Conservation (phyloP, 2,797 vertebrate species). For the Lindbergichthys nudifrons region DNA sequence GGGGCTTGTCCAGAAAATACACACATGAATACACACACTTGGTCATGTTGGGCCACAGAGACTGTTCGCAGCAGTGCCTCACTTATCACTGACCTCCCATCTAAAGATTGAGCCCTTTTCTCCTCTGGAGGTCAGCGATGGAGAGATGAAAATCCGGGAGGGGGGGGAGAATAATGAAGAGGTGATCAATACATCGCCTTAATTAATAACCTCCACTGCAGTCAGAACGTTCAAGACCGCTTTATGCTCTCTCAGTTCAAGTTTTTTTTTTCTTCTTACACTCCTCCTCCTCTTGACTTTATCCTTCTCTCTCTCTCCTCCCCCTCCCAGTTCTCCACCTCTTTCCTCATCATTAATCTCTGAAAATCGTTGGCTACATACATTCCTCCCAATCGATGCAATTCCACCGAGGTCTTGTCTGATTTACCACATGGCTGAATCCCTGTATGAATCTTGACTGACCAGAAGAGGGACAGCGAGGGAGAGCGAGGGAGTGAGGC, state of each 20-base stretch:
- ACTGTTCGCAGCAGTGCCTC: slow-evolving; percentile 26
- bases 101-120: slow-evolving; percentile 58
- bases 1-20: slow-evolving; percentile 52
- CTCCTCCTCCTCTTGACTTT: slow-evolving; percentile 51
- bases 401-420: slow-evolving; percentile 83
- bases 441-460: slow-evolving; percentile 76
- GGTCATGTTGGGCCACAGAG: slow-evolving; percentile 38
- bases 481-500: slow-evolving; percentile 46
- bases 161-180: slow-evolving; percentile 72
- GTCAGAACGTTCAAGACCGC: slow-evolving; percentile 59
- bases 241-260: slow-evolving; percentile 58
- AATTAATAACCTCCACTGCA: slow-evolving; percentile 79
- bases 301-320: slow-evolving; percentile 31
- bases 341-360: slow-evolving; percentile 82
- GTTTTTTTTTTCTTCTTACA: slow-evolving; percentile 1
- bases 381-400: slow-evolving; percentile 81
- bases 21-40: slow-evolving; percentile 37
- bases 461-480: slow-evolving; percentile 51
- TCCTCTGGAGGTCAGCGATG: slow-evolving; percentile 63
- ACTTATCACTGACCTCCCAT: slow-evolving; percentile 66
- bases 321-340: slow-evolving; percentile 62
- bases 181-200: slow-evolving; percentile 73
- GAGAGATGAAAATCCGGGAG: slow-evolving; percentile 70
- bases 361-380: slow-evolving; percentile 84
- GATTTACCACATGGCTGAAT: slow-evolving; percentile 81